phyloP scores from a whole-genome alignment of 23 tunicate species.

The Ascidia mentula region DNA sequence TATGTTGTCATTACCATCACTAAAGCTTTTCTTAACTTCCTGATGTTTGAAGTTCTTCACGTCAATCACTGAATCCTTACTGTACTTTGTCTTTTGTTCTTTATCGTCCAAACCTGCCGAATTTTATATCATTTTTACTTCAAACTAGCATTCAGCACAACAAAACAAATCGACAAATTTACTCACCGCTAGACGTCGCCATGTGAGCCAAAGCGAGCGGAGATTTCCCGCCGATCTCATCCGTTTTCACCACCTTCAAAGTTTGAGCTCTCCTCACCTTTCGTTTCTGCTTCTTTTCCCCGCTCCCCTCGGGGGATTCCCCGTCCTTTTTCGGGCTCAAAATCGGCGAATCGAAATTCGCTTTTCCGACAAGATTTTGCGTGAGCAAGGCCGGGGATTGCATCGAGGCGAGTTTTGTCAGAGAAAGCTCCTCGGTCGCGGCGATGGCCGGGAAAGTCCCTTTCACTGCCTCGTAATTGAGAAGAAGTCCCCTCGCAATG shows the following conservation, averaged over 20 bases:
- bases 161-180: background rate
- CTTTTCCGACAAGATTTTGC: background rate
- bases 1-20: background rate
- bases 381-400: background rate
- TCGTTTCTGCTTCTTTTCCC: background rate
- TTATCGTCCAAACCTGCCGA: background rate
- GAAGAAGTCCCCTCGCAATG: background rate
- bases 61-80: background rate
- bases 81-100: background rate
- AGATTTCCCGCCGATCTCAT: background rate
- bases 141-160: background rate
- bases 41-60: background rate
- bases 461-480: background rate
- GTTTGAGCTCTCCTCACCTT: background rate
- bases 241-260: background rate
- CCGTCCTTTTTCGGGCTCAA: background rate
- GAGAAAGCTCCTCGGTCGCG: background rate
- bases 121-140: background rate
- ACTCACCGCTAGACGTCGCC: slow-evolving; percentile 3
- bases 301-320: background rate
- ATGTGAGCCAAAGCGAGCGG: background rate
- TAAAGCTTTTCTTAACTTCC: background rate
- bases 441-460: slow-evolving; percentile 10
- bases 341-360: background rate
- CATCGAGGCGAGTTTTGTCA: background rate